Evolutionary conservation across 1,140 invertebrate species (phyloP).

Genomic region (Thaumatotibia leucotreta): DNA sequence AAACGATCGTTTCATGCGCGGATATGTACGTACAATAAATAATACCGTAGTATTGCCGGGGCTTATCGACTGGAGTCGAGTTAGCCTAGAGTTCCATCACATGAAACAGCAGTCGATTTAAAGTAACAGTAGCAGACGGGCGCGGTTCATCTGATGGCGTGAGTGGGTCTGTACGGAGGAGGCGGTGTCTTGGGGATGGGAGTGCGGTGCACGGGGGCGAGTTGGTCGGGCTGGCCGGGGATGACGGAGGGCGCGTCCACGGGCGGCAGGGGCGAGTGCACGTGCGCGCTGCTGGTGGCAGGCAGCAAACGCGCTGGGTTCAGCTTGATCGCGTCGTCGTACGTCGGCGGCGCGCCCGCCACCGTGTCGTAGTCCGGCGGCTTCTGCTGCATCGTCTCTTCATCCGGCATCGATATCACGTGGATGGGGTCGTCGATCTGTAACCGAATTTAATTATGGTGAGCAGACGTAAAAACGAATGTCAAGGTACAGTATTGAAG

Average conservation of each 20-base stretch:
- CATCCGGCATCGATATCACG: conserved; percentile 80
- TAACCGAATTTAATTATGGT: conserved; percentile 27
- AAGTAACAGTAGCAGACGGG: conserved; percentile 42
- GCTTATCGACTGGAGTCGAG: conserved; percentile 11
- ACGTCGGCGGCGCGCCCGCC: conserved; percentile 82
- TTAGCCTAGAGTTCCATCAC: conserved; percentile 50
- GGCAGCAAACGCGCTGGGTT: conserved; percentile 76
- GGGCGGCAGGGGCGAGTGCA: conserved; percentile 20
- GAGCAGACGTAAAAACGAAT: not conserved
- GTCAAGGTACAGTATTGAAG: not conserved
- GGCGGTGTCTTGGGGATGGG: conserved; percentile 70
- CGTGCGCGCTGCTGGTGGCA: conserved; percentile 49
- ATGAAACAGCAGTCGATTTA: conserved; percentile 72
- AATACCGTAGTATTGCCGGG: conserved; percentile 46
- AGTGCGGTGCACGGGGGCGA: conserved; percentile 45
- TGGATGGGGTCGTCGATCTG: conserved; percentile 82
- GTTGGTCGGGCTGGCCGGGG: conserved; percentile 57
- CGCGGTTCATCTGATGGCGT: conserved; percentile 70
- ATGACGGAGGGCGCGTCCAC: conserved; percentile 34
- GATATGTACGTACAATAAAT: conserved; percentile 56
- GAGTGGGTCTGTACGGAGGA: conserved; percentile 67
- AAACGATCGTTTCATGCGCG: conserved; percentile 52
- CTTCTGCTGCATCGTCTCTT: conserved; percentile 79
- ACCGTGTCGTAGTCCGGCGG: conserved; percentile 85
- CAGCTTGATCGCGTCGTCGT: conserved; percentile 85